Evolutionary conservation across 2,888 invertebrate genomes (phyloP).

Genomic region (Coenonympha glycerion): DNA sequence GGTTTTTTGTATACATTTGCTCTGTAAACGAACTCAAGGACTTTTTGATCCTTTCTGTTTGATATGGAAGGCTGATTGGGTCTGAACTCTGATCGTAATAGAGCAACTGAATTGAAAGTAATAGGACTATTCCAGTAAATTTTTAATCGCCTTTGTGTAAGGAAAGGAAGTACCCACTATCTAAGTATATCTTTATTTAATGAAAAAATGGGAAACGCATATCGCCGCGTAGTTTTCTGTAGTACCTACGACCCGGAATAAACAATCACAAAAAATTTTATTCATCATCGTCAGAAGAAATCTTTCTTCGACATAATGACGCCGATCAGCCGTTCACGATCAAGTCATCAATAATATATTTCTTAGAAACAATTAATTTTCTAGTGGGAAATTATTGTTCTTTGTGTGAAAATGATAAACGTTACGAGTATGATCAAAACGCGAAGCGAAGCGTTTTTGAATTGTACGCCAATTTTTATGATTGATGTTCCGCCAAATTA

Average conservation of each 20-base stretch:
- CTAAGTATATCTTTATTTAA: too few species aligned
- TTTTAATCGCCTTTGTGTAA: too few species aligned
- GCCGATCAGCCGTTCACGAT: neutral
- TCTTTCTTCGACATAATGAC: neutral
- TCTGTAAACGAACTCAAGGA: conserved; percentile 14
- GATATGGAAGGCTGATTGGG: neutral
- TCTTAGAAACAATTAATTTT: neutral
- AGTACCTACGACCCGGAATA: too few species aligned
- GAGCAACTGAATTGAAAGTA: neutral
- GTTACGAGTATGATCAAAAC: too few species aligned
- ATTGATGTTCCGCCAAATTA: conserved; percentile 7
- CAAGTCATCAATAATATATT: neutral
- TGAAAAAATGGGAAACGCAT: too few species aligned
- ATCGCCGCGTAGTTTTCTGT: too few species aligned
- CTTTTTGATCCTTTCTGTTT: conserved; percentile 9
- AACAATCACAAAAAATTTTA: too few species aligned
- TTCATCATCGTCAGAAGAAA: neutral
- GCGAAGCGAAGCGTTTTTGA: neutral
- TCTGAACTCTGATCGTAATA: neutral
- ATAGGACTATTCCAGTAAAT: neutral
- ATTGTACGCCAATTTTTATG: neutral
- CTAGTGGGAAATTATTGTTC: neutral
- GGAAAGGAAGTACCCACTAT: too few species aligned
- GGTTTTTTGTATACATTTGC: conserved; percentile 15
- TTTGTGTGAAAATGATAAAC: neutral